Conservation (phyloP, 2,888 invertebrate genomes). For the Drosophila infuscata region DNA sequence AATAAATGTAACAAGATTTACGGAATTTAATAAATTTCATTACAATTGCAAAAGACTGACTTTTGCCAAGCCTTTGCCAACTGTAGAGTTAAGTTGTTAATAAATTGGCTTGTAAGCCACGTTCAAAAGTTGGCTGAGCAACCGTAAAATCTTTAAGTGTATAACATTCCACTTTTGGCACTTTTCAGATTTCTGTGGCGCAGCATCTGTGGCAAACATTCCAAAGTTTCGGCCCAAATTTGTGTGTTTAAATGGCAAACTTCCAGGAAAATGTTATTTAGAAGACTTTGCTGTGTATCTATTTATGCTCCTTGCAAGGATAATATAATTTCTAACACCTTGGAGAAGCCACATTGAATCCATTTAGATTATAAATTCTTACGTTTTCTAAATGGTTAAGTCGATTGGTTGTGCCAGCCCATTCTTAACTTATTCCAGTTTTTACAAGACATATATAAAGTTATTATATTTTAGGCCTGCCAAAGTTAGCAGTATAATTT, state of each 20-base stretch:
- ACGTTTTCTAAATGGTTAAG: not conserved
- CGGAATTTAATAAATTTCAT: conserved; percentile 3
- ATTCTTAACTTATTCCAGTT: not conserved
- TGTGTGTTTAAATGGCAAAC: conserved; percentile 1
- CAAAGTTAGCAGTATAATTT: not conserved
- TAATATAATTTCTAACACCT: not conserved
- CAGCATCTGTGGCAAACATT: not conserved
- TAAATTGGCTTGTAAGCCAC: not conserved
- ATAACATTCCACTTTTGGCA: not conserved
- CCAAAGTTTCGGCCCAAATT: not conserved
- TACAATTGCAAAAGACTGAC: not conserved
- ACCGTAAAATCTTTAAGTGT: conserved; percentile 1
- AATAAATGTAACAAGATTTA: conserved; percentile 6
- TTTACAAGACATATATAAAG: not conserved
- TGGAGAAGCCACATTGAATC: not conserved
- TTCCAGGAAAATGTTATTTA: not conserved
- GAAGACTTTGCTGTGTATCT: not conserved
- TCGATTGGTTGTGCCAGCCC: not conserved
- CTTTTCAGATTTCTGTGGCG: conserved; percentile 1
- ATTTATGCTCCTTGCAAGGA: not conserved
- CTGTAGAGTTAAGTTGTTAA: not conserved
- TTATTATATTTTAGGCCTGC: not conserved
- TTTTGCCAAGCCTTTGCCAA: not conserved
- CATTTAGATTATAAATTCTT: not conserved
- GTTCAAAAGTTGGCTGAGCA: not conserved